phyloP scores from a whole-genome alignment of 2,797 vertebrate genomes.

The Tangara arthus region DNA sequence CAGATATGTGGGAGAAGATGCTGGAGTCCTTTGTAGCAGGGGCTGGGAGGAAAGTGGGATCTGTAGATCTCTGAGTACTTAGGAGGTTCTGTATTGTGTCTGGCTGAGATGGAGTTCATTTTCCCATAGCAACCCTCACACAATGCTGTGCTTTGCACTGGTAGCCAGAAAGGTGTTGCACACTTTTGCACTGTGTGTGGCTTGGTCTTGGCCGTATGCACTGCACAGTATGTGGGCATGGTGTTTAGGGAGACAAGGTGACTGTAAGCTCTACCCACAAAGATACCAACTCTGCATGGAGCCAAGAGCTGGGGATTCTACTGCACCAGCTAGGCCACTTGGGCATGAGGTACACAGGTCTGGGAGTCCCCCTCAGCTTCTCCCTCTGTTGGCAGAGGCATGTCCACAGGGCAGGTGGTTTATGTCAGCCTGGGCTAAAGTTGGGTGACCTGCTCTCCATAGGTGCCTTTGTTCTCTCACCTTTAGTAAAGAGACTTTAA shows the following conservation, averaged over 20 bases:
- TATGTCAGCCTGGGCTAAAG: neutral
- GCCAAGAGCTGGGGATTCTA: neutral
- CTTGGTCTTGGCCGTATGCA: neutral
- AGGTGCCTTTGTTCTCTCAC: neutral
- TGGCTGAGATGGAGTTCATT: neutral
- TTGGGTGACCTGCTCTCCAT: neutral
- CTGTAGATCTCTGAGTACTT: neutral
- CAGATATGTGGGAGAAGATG: neutral
- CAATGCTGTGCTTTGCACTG: neutral
- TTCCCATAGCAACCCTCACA: neutral
- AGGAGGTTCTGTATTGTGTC: neutral
- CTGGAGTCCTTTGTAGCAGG: neutral
- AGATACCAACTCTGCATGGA: neutral
- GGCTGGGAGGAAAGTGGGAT: rapidly evolving
- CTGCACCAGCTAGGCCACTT: neutral
- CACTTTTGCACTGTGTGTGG: neutral
- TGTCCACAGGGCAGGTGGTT: rapidly evolving
- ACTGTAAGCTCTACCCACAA: neutral
- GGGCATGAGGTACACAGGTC: neutral
- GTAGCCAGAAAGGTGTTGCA: neutral
- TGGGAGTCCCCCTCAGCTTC: neutral
- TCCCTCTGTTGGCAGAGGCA: neutral
- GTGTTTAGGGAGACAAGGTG: neutral
- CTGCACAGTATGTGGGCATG: neutral
- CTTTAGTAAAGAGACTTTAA: neutral